Base-by-base conservation (phyloP, 2,888 invertebrate genomes). In the Xestia sexstrigata region DNA sequence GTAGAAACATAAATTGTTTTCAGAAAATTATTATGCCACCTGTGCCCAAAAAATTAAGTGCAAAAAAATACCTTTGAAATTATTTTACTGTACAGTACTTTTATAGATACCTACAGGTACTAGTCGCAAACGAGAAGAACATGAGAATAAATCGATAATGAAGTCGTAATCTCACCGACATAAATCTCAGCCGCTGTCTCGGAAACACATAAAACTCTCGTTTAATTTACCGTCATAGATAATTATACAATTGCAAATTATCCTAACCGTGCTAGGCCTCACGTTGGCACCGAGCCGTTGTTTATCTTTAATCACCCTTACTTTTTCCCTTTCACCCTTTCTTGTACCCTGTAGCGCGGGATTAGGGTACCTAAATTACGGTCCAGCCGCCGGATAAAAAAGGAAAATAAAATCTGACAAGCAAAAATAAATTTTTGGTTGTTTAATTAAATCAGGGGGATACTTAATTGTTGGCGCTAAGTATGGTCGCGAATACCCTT, bases 281-380 rank as follows among this genome's bases (percentile, higher is more conserved):
- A 92, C 92, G 93, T 93, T 93, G 74, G 81, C 74, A 89, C 90
- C 86, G 83, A 91, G 89, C 92, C 92, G 92, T 94, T 95, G 95
- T 96, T 96, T 96, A 96, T 96, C 96, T 96, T 95, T 95, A 95
- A 96, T 95, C 96, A 93, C 95, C 96, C 93, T 93, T 91, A 93
- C 92, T 95, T 95, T 93, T 94, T 93, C 92, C 92, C 93, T 90
- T 87, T 91, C 92, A 93, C 93, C 95, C 92, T 93, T 94, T 86
- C 84, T 84, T 86, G 88, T 88, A 87, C 89, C 92, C 91, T 89
- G 90, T 91, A 89, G 90, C 86, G 89, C 86, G 82, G 93, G 93
- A 95, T 95, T 95, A 95, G 94, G 94, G 94, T 92, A 92, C 92
- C 94, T 93, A 93, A 95, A 94, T 94, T 93, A 93, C 91, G 90